Evolutionary conservation across 2,113 vertebrate species (phyloP), one percentile per base, ranked within the genome.

Genomic region (Archilochus colubris): DNA sequence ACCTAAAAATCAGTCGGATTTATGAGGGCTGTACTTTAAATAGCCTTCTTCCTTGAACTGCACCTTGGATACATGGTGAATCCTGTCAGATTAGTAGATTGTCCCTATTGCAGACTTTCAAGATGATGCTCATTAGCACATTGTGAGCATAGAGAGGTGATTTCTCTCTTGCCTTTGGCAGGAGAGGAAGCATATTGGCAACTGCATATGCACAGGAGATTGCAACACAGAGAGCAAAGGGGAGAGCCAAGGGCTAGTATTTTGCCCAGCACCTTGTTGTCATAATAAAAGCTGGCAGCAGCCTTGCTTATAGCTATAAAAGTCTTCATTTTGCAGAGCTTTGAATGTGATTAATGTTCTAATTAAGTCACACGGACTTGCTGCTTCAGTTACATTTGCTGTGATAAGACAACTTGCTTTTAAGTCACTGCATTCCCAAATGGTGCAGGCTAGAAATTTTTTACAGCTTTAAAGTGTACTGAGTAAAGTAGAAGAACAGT

Each of bases 291-390:
- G 53, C 28, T 90, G 88, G 48, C 73, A 88, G 86, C 57, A 94
- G 64, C 64, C 31, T 67, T 90, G 62, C 66, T 88, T 44, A 8
- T 3, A 57, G 80, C 69, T 78, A 14, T 53, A 24, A 19, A 57
- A 31, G 36, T 48, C 36, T 38, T 80, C 23, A 55, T 86, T 86
- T 73, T 88, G 38, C 54, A 81, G 88, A 62, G 33, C 64, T 82
- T 6, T 63, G 53, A 31, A 28, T 55, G 48, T 24, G 73, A 75
- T 86, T 91, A 88, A 64, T 48, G 36, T 43, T 94, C 40, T 28
- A 46, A 50, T 76, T 77, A 23, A 81, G 55, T 64, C 68, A 74
- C 0, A 0, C 8, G 76, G 48, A 23, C 23, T 82, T 0, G 0
- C 54, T 75, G 43, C 68, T 84, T 77, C 13, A 4, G 21, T 70